These are phyloP conservation scores for Barbus barbus DNA, from an alignment of 2,113 vertebrate species.

Conservation along the genomic window DNA sequence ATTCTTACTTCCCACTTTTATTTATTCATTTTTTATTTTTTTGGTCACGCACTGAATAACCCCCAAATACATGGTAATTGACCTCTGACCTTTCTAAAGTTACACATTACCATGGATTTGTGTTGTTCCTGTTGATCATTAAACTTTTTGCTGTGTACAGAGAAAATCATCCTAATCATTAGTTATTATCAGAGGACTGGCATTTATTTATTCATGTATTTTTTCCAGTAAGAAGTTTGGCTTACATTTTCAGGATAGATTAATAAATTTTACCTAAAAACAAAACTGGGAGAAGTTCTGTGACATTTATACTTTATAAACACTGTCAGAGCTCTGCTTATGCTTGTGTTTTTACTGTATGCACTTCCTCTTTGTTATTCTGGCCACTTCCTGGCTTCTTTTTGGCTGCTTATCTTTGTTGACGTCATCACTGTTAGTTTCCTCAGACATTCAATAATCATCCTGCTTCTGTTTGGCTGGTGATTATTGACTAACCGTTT, in stretches of 20 bases:
- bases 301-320: conserved; percentile 15
- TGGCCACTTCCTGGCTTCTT: conserved; percentile 30
- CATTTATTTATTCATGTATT: background rate
- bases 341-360: conserved; percentile 41
- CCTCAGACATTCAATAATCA: background rate
- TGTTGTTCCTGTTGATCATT: conserved; percentile 35
- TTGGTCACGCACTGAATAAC: conserved; percentile 3
- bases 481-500: conserved; percentile 5
- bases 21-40: too few relatives aligned
- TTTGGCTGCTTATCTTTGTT: conserved; percentile 25
- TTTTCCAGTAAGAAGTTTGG: background rate
- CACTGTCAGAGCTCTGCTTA: conserved; percentile 12
- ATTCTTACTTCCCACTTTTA: too few relatives aligned
- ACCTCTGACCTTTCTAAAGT: conserved; percentile 15
- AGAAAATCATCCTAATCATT: background rate
- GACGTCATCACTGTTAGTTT: conserved; percentile 26
- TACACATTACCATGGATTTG: conserved; percentile 19
- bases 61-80: background rate
- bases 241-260: background rate
- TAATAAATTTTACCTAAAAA: background rate
- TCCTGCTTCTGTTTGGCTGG: conserved; percentile 10
- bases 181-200: background rate
- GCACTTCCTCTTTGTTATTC: conserved; percentile 55
- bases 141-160: conserved; percentile 14
- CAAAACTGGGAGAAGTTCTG: background rate